phyloP scores from a whole-genome alignment of 2,888 invertebrate genomes.

The Hartigia nigra region DNA sequence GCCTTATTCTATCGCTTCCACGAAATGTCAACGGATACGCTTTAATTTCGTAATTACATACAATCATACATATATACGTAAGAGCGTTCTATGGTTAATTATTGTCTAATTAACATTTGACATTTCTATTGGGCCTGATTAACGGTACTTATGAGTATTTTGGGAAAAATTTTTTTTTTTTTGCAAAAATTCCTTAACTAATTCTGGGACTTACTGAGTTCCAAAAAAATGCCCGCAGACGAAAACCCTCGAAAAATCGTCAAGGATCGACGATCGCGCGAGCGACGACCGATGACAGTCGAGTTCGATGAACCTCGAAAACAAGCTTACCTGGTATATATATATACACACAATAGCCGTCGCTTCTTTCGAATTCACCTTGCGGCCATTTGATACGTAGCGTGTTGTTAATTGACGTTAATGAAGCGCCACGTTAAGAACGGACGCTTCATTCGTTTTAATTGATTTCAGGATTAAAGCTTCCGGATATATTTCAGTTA shows the following conservation, averaged over 20 bases:
- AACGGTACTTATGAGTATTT: too few relatives aligned
- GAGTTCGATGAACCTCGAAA: not conserved
- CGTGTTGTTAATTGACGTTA: slow-evolving; percentile 36
- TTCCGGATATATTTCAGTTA: not conserved
- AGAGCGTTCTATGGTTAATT: not conserved
- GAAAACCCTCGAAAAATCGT: not conserved
- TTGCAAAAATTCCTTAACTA: not conserved
- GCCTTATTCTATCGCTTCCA: not conserved
- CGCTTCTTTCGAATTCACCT: not conserved
- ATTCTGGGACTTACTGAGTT: not conserved
- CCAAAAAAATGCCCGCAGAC: not conserved
- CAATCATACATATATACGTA: not conserved
- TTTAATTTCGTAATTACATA: not conserved
- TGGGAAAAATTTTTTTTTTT: too few relatives aligned
- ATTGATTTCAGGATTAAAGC: not conserved
- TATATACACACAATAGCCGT: not conserved
- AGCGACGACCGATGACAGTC: not conserved
- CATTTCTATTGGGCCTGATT: not conserved
- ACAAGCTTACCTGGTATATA: not conserved
- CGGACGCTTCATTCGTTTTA: not conserved
- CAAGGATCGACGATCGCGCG: not conserved
- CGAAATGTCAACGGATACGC: not conserved
- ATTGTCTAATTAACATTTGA: not conserved
- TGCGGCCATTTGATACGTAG: slow-evolving; percentile 36
- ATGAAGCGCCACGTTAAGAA: slow-evolving; percentile 6